These are phyloP conservation scores for Numida meleagris DNA, from an alignment of 2,113 vertebrate species.

Conservation along the genomic window DNA sequence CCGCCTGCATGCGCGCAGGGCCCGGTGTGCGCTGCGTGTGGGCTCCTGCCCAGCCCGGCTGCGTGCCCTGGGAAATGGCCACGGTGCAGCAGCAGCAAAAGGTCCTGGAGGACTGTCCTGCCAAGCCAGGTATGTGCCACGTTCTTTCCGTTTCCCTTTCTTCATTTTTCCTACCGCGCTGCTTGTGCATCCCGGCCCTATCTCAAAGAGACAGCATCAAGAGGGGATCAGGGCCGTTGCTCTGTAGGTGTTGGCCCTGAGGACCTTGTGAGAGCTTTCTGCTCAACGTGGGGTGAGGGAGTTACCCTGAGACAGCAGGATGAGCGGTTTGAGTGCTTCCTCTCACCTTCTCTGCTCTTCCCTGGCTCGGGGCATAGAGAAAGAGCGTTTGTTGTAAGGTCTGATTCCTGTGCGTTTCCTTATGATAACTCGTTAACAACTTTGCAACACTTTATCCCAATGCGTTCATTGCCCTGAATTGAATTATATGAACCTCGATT, in stretches of 20 bases:
- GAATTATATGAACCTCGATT: not conserved
- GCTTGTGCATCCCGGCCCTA: not conserved
- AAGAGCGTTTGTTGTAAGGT: not conserved
- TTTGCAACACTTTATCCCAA: fast-evolving
- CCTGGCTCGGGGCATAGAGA: not conserved
- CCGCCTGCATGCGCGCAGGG: conserved; percentile 75
- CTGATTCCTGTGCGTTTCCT: not conserved
- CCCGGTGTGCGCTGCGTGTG: conserved; percentile 88
- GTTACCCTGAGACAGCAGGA: not conserved
- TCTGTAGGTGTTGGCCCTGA: not conserved
- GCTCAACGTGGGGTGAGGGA: fast-evolving
- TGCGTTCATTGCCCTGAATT: not conserved
- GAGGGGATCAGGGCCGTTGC: not conserved
- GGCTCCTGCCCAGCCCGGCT: conserved; percentile 73
- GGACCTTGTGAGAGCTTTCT: not conserved
- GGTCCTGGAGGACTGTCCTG: conserved; percentile 77
- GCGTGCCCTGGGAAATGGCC: conserved; percentile 85
- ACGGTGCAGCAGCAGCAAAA: conserved; percentile 63
- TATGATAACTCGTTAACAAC: not conserved
- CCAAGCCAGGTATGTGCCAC: conserved; percentile 80
- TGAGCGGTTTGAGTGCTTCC: not conserved
- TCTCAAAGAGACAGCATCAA: not conserved
- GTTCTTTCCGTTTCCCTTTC: not conserved
- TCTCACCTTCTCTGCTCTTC: not conserved
- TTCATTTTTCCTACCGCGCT: not conserved